Conservation (phyloP, 2,888 invertebrate genomes). For the Drosophila neoperkinsi region DNA sequence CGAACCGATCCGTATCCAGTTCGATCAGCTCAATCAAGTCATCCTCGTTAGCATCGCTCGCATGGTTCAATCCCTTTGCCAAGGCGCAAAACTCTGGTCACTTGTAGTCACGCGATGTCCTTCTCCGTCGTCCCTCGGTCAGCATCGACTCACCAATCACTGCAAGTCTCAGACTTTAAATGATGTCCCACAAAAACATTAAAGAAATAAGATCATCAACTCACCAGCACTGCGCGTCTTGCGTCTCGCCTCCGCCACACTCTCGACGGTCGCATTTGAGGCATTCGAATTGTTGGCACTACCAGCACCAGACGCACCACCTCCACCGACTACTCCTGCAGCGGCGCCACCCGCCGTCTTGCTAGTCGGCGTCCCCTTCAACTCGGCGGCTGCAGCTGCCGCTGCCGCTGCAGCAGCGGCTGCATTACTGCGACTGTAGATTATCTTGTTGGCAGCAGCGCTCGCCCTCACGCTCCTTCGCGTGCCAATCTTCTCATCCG, state of each 20-base stretch:
- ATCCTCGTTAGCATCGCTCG: conserved; percentile 69
- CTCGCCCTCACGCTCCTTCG: conserved; percentile 86
- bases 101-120: conserved; percentile 91
- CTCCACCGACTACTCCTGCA: conserved; percentile 17
- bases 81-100: conserved; percentile 88
- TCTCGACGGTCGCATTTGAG: conserved; percentile 61
- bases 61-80: conserved; percentile 80
- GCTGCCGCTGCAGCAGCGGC: conserved; percentile 73
- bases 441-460: conserved; percentile 84
- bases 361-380: conserved; percentile 50
- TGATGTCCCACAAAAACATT: too few species aligned
- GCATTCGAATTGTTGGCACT: conserved; percentile 62
- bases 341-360: conserved; percentile 5
- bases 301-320: conserved; percentile 1
- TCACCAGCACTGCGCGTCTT: conserved; percentile 91
- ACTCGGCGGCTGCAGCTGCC: conserved; percentile 68
- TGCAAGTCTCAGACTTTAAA: conserved; percentile 35
- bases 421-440: conserved; percentile 80
- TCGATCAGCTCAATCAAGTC: conserved; percentile 71
- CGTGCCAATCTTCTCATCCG: conserved; percentile 86
- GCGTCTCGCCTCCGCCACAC: conserved; percentile 85
- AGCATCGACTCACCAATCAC: conserved; percentile 83
- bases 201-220: background rate
- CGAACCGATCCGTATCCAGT: conserved; percentile 57
- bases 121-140: conserved; percentile 86